Evolutionary conservation across 2,113 vertebrate species (phyloP), one percentile per base, ranked within the genome.

Genomic region (Prochilodus magdalenae): DNA sequence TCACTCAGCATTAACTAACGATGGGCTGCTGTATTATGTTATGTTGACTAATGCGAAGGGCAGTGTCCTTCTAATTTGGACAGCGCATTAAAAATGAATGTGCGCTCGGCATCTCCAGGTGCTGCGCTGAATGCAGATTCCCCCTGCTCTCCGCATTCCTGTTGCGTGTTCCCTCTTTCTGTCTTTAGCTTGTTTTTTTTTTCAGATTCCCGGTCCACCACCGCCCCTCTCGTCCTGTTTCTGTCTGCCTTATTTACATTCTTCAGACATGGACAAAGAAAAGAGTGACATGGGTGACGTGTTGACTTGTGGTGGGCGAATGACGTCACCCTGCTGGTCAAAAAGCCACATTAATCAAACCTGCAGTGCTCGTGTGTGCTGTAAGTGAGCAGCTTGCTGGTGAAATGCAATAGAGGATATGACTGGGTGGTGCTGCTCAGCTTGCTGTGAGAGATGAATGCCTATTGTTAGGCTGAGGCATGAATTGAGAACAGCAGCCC

Each of bases 21-120:
- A 75, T 11, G 2, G 47, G 47, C 53, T 22, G 20, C n/a, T n/a
- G n/a, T n/a, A n/a, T n/a, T n/a, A 57, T 57, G 55, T 57, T 57
- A 16, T 60, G 44, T 55, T 75, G 62, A 62, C 62, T 62, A 75
- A 75, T 26, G 16, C 36, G 22, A 44, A 7, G 7, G n/a, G n/a
- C 53, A 60, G 73, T 24, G 55, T 60, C 55, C 44, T 33, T 75
- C 40, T 26, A 8, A 62, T 75, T 75, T 14, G 62, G 57, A 62
- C 73, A 47, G 55, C 57, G 18, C 73, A 75, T 75, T 75, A 62
- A 75, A 75, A 75, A 75, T 62, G 33, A 24, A 75, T 57, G 55
- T 62, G 33, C 33, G 27, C 27, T 27, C n/a, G 3, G 33, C 55
- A 27, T 49, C 70, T 14, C 33, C 70, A 74, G 55, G 81, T 36